Percentiles rank a stretch among this genome's conserved stretches.
phyloP scores from a whole-genome alignment of 2,888 invertebrate genomes.

The Napeogenes sylphis region DNA sequence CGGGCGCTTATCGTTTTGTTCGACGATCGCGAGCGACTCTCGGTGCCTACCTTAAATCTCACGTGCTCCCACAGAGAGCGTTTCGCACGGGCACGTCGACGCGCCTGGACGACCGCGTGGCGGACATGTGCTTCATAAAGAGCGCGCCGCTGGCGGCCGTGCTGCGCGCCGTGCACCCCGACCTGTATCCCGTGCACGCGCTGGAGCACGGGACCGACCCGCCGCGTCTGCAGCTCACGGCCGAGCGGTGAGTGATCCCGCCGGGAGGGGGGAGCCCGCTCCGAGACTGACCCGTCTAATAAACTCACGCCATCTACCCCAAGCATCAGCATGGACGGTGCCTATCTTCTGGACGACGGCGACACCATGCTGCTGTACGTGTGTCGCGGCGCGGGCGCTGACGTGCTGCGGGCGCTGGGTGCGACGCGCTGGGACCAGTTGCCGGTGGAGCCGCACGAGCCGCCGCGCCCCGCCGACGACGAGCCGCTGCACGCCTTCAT shows the following conservation, averaged over 20 bases:
- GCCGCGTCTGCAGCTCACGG: constrained; percentile 89
- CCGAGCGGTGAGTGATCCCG: constrained; percentile 77
- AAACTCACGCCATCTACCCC: constrained; percentile 17
- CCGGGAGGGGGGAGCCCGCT: background rate
- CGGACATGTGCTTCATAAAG: constrained; percentile 96
- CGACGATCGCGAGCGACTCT: too few relatives aligned
- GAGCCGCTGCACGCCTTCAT: constrained; percentile 88
- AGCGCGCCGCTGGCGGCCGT: constrained; percentile 87
- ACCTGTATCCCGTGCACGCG: constrained; percentile 91
- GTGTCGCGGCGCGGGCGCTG: constrained; percentile 85
- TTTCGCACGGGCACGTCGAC: constrained; percentile 93
- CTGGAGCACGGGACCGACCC: constrained; percentile 76
- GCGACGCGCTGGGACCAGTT: constrained; percentile 84
- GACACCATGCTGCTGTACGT: constrained; percentile 89
- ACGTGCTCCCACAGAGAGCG: constrained; percentile 79
- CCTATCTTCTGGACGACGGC: constrained; percentile 94
- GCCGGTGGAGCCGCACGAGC: constrained; percentile 85
- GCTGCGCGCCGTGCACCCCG: constrained; percentile 92
- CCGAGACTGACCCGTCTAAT: background rate
- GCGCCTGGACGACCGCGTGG: constrained; percentile 94
- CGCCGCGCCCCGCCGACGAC: constrained; percentile 88
- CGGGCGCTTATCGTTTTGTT: too few relatives aligned
- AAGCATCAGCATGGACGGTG: constrained; percentile 86
- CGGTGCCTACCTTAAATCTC: background rate
- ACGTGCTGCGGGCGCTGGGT: constrained; percentile 88